A percentile compares a stretch with the other conserved stretches of the same genome.
Conservation (phyloP, 2,888 invertebrate genomes). For the Endomychus coccineus region DNA sequence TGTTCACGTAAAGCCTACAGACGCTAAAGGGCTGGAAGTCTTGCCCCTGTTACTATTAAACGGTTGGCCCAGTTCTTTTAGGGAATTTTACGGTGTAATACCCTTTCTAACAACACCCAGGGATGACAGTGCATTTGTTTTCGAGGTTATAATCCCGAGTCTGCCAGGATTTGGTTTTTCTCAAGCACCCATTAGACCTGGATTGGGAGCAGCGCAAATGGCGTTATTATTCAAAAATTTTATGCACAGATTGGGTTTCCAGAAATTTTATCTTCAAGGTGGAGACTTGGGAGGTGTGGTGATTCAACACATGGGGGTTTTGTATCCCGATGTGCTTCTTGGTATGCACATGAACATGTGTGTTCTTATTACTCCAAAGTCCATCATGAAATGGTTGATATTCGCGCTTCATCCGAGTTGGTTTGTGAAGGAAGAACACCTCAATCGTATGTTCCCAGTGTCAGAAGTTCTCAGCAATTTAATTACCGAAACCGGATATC, state of each 20-base stretch:
- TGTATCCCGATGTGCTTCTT: conserved; percentile 54
- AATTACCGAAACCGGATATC: conserved; percentile 53
- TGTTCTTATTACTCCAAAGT: conserved; percentile 30
- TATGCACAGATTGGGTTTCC: conserved; percentile 61
- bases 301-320: conserved; percentile 51
- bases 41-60: conserved; percentile 68
- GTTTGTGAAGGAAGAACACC: conserved; percentile 48
- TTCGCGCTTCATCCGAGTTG: conserved; percentile 52
- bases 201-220: conserved; percentile 52
- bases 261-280: conserved; percentile 64
- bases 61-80: conserved; percentile 85
- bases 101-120: conserved; percentile 56
- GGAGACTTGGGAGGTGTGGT: conserved; percentile 77
- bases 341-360: conserved; percentile 60
- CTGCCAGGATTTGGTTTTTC: conserved; percentile 50
- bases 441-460: conserved; percentile 49
- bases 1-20: conserved; percentile 51
- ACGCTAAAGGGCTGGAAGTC: conserved; percentile 35
- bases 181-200: conserved; percentile 53
- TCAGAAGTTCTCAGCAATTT: conserved; percentile 30
- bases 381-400: conserved; percentile 40
- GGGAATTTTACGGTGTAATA: conserved; percentile 75
- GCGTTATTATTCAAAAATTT: conserved; percentile 56
- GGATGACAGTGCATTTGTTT: conserved; percentile 51
- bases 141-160: conserved; percentile 55